These are phyloP conservation scores for Tapera naevia DNA, from an alignment of 2,797 vertebrate species.

Conservation along the genomic window DNA sequence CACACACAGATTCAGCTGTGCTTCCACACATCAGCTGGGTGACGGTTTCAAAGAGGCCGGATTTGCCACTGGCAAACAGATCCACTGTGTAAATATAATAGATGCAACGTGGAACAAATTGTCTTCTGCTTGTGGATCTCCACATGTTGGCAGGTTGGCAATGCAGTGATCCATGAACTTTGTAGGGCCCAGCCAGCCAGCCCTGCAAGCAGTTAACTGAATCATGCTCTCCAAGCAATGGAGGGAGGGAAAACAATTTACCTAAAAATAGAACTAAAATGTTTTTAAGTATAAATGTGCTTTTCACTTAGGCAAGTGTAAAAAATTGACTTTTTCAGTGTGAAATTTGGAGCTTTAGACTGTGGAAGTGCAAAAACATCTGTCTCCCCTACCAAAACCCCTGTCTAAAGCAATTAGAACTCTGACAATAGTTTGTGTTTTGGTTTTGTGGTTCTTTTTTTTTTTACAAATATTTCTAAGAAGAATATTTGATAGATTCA, in stretches of 20 bases:
- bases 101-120: background rate
- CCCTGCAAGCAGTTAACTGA: background rate
- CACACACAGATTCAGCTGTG: background rate
- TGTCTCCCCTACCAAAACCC: background rate
- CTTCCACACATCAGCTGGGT: background rate
- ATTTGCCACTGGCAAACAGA: background rate
- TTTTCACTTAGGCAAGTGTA: background rate
- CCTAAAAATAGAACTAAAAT: background rate
- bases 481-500: background rate
- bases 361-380: background rate
- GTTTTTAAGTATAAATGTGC: background rate
- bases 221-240: background rate
- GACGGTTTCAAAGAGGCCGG: background rate
- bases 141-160: background rate
- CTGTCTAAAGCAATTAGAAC: background rate
- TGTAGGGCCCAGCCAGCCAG: background rate
- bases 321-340: background rate
- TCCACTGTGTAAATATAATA: background rate
- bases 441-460: background rate
- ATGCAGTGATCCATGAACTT: background rate
- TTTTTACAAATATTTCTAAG: background rate
- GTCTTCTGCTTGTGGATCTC: background rate
- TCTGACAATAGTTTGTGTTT: background rate
- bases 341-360: background rate
- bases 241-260: background rate